Evolutionary conservation across 2,797 vertebrate genomes (phyloP), one percentile per base, ranked within the genome.

Genomic region (Chromobotia macracanthus): DNA sequence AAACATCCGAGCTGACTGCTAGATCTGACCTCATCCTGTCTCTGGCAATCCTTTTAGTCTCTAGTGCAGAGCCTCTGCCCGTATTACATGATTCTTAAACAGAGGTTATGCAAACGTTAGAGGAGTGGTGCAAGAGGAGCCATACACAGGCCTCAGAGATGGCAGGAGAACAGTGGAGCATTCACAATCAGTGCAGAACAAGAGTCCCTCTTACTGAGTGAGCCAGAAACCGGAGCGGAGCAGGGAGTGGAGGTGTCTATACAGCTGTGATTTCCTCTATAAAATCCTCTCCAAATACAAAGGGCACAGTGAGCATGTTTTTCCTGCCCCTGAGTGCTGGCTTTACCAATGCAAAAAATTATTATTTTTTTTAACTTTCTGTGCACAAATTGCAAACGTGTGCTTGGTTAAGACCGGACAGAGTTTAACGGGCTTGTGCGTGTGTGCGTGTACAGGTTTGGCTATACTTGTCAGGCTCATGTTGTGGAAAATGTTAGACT

Each of bases 181-280:
- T 74, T 82, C 65, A 79, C 48, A 69, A 61, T 79, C 46, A 38
- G 48, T 69, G 13, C 38, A 75, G 55, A 64, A 69, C 77, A 79
- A 75, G 71, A 50, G 6, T 58, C 25, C 19, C 55, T 75, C 50
- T 70, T 64, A 48, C 72, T 75, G 72, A 66, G 58, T 51, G 53
- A 61, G 46, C 13, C 19, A 56, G 48, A 44, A 66, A 51, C 51
- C 66, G 48, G 53, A 77, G 66, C 51, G 3, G 19, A 44, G 63
- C 35, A 61, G n/a, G n/a, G n/a, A n/a, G n/a, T n/a, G n/a, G 23
- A 77, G 63, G 61, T 82, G 70, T 51, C 55, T 8, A 78, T 56
- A 66, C 31, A 65, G 66, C 77, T 80, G 77, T 72, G 51, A 82
- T 79, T 79, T 82, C 64, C 64, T 69, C 46, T 44, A 28, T 21